Conservation (phyloP, 1,140 invertebrate species). For the Amphibalanus amphitrite region DNA sequence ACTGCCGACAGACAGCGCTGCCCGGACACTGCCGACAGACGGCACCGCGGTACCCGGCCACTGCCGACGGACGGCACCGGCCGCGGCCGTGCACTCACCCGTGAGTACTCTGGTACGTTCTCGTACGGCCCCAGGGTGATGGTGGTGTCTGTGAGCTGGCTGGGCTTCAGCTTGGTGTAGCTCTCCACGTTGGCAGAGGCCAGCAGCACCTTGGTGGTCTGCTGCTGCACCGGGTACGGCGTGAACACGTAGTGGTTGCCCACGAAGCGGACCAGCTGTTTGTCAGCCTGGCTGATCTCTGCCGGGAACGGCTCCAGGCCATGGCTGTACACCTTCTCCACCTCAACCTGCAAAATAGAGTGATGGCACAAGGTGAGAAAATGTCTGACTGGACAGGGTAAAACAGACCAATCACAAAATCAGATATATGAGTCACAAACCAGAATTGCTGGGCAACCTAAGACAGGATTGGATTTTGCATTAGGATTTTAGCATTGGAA, state of each 20-base stretch:
- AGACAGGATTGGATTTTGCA: too few species aligned
- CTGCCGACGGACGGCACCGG: too few species aligned
- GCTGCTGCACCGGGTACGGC: conserved; percentile 56
- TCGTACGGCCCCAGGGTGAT: conserved; percentile 78
- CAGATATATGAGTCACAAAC: too few species aligned
- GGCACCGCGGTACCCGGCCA: too few species aligned
- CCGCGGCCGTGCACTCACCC: conserved; percentile 26
- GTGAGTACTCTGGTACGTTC: conserved; percentile 40
- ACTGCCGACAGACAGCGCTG: too few species aligned
- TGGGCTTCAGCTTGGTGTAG: conserved; percentile 66
- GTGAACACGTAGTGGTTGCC: conserved; percentile 71
- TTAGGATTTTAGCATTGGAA: too few species aligned
- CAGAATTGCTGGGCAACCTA: too few species aligned
- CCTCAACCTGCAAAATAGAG: conserved; percentile 36
- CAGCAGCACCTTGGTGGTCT: conserved; percentile 62
- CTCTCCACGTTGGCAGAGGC: conserved; percentile 62
- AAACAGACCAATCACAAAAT: too few species aligned
- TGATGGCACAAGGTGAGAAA: too few species aligned
- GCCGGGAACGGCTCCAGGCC: conserved; percentile 62
- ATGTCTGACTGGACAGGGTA: too few species aligned
- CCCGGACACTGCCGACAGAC: too few species aligned
- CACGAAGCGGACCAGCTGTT: conserved; percentile 70
- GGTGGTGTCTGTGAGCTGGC: conserved; percentile 50
- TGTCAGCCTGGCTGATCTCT: conserved; percentile 74
- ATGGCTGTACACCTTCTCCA: conserved; percentile 61